A percentile compares a stretch with the other conserved stretches of the same genome.
Conservation (phyloP, 37 sponge, comb jelly and placozoan species). For the Ianthella basta region DNA sequence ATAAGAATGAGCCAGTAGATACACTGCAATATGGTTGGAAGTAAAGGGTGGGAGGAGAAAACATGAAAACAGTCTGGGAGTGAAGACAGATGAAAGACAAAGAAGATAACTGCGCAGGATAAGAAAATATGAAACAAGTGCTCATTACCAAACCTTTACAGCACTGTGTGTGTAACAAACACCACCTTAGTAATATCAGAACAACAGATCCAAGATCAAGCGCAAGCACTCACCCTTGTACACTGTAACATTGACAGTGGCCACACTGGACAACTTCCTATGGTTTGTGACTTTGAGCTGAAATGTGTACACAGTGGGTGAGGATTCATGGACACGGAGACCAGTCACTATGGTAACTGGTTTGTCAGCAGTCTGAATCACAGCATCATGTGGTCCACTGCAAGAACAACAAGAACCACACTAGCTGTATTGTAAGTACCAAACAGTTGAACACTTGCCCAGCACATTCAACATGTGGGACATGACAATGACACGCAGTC, state of each 20-base stretch:
- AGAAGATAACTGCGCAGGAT: background rate
- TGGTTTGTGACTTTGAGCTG: constrained; percentile 63
- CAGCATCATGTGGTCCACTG: constrained; percentile 67
- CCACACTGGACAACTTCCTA: constrained; percentile 31
- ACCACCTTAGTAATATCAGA: too few species aligned
- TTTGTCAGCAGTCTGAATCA: constrained; percentile 24
- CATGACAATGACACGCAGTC: too few species aligned
- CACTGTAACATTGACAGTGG: constrained; percentile 31
- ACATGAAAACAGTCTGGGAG: background rate
- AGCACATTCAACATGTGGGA: too few species aligned
- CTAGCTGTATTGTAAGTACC: too few species aligned
- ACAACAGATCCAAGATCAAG: too few species aligned
- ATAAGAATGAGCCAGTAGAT: too few species aligned
- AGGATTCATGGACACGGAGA: constrained; percentile 54
- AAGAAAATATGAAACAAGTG: too few species aligned
- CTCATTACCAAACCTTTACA: too few species aligned
- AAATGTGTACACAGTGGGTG: constrained; percentile 72
- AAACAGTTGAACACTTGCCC: too few species aligned
- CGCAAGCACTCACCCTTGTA: constrained; percentile 36
- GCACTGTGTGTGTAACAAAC: too few species aligned
- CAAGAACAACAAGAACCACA: background rate
- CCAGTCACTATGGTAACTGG: constrained; percentile 31
- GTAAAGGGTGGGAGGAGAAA: background rate
- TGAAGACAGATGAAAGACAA: too few species aligned
- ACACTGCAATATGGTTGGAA: too few species aligned